Base-by-base conservation (phyloP, 2,113 vertebrate genomes). In the Phoxinus phoxinus region DNA sequence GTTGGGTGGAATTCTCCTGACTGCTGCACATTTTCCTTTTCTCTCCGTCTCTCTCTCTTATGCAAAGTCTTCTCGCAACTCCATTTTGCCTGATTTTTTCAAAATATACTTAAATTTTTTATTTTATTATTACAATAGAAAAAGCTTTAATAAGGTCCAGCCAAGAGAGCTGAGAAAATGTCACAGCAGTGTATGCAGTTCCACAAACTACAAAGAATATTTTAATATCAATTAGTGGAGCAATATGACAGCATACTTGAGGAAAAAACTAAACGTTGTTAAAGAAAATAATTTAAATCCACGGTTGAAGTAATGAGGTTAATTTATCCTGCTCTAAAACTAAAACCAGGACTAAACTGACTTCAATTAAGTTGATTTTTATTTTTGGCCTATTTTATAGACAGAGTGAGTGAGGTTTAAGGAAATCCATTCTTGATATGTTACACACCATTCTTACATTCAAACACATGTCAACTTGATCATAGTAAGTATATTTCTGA, bases 1-100 rank as follows among this genome's bases (percentile, higher is more conserved):
- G 96, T 96, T 94, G 59, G 92, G 89, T 91, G 94, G 91, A 96
- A 94, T 97, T 96, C 94, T 92, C 94, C 94, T 92, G 93, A 95
- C 92, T 95, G 93, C 94, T 95, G 96, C 94, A 56, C 86, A 95
- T 95, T 95, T 93, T 93, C 87, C 77, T 89, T 35, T 59, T 74
- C 48, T 75, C 48, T 76, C 30, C 80, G 51, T 85, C 21, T 85
- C 78, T 73, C 80, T 61, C 69, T 74, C 58, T n/a, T n/a, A 83
- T 65, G 53, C 37, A 25, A 23, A 76, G 21, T 65, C 27, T 56
- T 86, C 59, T 27, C 10, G 37, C 79, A 85, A 85, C 87, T 86
- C 73, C 27, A 76, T 76, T 76, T 72, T 41, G 69, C 21, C 35
- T 41, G 67, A 41, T 21, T 41, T 71, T 69, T 11, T 11, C 32